Conservation (phyloP, 2,113 vertebrate species). For the Pedionomus torquatus region DNA sequence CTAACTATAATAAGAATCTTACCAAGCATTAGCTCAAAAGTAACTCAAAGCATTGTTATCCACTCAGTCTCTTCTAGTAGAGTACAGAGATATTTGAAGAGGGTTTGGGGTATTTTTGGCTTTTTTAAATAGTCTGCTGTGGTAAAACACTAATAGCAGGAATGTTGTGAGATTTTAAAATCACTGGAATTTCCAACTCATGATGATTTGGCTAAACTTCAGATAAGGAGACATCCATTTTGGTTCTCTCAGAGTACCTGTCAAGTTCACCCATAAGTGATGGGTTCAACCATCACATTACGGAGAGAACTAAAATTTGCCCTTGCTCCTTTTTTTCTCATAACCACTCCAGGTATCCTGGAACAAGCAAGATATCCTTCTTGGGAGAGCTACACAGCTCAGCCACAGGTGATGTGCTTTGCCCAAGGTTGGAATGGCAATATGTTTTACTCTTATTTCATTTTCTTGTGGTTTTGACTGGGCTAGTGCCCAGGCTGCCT, state of each 20-base stretch:
- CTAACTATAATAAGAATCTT: not conserved
- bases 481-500: not conserved
- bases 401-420: not conserved
- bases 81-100: not conserved
- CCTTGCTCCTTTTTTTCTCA: not conserved
- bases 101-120: not conserved
- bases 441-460: not conserved
- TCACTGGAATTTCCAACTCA: conserved; percentile 9
- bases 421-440: not conserved
- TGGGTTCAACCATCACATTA: not conserved
- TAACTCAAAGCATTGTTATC: not conserved
- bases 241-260: not conserved
- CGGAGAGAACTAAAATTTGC: not conserved
- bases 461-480: not conserved
- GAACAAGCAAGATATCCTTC: not conserved
- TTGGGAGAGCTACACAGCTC: not conserved
- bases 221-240: not conserved
- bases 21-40: not conserved
- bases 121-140: not conserved
- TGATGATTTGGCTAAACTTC: not conserved
- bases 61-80: not conserved
- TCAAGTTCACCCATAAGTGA: not conserved
- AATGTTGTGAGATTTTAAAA: not conserved
- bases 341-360: not conserved
- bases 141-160: not conserved